These are phyloP conservation scores for Drosophila micromelanica DNA, from an alignment of 1,140 invertebrate genomes.

Conservation along the genomic window DNA sequence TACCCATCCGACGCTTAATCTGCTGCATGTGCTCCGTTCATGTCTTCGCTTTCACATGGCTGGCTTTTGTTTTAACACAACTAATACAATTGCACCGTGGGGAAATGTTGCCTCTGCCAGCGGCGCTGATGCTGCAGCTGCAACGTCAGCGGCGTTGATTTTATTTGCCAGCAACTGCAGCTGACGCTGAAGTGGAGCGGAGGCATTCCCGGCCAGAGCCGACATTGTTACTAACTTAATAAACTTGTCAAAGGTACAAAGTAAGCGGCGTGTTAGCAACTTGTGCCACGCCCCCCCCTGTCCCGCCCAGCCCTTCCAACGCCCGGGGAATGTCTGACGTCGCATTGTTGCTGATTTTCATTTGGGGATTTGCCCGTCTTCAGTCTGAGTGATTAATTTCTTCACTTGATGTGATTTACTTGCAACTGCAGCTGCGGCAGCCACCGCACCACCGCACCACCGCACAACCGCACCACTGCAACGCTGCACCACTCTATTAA, in stretches of 20 bases:
- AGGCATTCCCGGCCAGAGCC: conserved; percentile 9
- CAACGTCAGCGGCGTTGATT: conserved; percentile 69
- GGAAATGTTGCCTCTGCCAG: conserved; percentile 55
- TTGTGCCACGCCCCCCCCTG: conserved; percentile 38
- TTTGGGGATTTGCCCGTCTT: conserved; percentile 59
- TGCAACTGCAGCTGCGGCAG: conserved; percentile 26
- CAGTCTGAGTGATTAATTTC: conserved; percentile 77
- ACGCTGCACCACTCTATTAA: conserved; percentile 40
- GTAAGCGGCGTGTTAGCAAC: conserved; percentile 63
- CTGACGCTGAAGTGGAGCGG: conserved; percentile 5
- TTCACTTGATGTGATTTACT: conserved; percentile 76
- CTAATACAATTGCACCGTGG: conserved; percentile 79
- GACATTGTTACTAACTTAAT: conserved; percentile 75
- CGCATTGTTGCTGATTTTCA: conserved; percentile 68
- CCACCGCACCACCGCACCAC: conserved; percentile 3
- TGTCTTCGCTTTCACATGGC: conserved; percentile 63
- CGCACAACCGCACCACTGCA: background rate
- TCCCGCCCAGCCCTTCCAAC: background rate
- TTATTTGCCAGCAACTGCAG: conserved; percentile 60
- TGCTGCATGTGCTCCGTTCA: conserved; percentile 18
- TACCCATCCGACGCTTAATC: conserved; percentile 9
- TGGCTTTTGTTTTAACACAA: conserved; percentile 79
- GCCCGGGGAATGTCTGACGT: conserved; percentile 31
- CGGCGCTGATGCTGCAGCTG: conserved; percentile 28
- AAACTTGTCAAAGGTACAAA: conserved; percentile 78